These are phyloP conservation scores for Littorina saxatilis DNA, from an alignment of 1,140 invertebrate species.

Conservation along the genomic window DNA sequence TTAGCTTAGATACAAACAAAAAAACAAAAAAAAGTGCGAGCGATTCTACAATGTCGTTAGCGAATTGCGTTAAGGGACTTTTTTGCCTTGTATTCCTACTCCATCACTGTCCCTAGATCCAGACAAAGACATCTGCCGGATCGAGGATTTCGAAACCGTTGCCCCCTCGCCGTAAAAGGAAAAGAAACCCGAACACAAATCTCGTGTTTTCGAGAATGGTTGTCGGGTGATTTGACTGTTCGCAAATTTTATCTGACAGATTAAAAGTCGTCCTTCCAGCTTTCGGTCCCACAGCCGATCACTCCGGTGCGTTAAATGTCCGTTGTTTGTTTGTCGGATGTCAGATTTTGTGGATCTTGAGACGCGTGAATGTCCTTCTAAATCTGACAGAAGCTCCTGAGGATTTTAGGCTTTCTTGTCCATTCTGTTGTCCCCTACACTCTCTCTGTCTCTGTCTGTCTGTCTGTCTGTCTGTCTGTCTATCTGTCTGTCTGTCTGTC, in stretches of 20 bases:
- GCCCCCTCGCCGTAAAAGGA: neutral
- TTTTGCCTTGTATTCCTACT: neutral
- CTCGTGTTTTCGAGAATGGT: too few relatives aligned
- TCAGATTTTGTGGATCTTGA: neutral
- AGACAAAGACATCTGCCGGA: constrained; percentile 27
- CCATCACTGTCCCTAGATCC: constrained; percentile 26
- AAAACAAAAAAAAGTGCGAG: too few relatives aligned
- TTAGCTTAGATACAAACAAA: too few relatives aligned
- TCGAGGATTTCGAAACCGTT: neutral
- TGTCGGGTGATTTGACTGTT: too few relatives aligned
- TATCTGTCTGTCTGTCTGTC: neutral
- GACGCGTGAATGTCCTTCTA: neutral
- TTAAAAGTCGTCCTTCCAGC: neutral
- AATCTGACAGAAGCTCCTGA: neutral
- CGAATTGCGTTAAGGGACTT: constrained; percentile 6
- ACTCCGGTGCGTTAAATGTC: neutral
- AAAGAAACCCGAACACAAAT: too few relatives aligned
- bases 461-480: neutral
- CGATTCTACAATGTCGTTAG: constrained; percentile 5
- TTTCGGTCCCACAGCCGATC: neutral
- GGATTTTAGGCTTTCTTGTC: neutral
- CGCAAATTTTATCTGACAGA: neutral
- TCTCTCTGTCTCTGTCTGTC: neutral
- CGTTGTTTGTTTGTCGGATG: neutral
- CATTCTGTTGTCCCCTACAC: neutral